phyloP scores from a whole-genome alignment of 30 jellyfish, hydroid and myxozoan species.

The Euphysa ruthae region DNA sequence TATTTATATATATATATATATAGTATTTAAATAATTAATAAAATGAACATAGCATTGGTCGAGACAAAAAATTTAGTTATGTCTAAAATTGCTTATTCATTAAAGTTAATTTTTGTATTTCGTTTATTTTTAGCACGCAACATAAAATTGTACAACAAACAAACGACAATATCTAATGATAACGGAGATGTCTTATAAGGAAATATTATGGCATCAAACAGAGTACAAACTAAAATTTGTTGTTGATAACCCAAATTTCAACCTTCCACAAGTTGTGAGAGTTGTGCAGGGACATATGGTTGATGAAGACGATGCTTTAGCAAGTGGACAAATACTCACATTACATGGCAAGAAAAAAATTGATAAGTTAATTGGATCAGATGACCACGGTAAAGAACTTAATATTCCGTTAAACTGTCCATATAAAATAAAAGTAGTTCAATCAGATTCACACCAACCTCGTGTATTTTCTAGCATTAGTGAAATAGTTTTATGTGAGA shows the following conservation, averaged over 20 bases:
- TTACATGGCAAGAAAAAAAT: conserved; percentile 61
- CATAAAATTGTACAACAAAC: no score
- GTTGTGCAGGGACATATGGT: conserved; percentile 83
- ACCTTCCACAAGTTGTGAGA: conserved; percentile 79
- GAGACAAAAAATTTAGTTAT: no score
- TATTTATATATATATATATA: no score
- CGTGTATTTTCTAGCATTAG: conserved; percentile 33
- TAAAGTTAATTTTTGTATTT: no score
- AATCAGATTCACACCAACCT: conserved; percentile 29
- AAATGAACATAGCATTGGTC: no score
- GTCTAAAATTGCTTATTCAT: no score
- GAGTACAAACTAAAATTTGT: conserved; percentile 53
- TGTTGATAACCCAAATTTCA: conserved; percentile 59
- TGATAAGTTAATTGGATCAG: conserved; percentile 39
- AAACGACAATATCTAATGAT: no score
- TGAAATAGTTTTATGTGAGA: conserved; percentile 43
- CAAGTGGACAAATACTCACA: conserved; percentile 84
- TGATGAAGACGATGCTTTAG: conserved; percentile 83
- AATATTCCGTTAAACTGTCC: conserved; percentile 72
- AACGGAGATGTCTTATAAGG: conserved; percentile 15
- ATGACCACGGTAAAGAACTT: conserved; percentile 28
- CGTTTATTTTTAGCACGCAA: no score
- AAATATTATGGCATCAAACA: conserved; percentile 49
- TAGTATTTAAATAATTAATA: no score
- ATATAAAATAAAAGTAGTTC: conserved; percentile 33